These are phyloP conservation scores for Adelognathus sp. DNA, from an alignment of 2,888 invertebrate genomes.

Conservation along the genomic window DNA sequence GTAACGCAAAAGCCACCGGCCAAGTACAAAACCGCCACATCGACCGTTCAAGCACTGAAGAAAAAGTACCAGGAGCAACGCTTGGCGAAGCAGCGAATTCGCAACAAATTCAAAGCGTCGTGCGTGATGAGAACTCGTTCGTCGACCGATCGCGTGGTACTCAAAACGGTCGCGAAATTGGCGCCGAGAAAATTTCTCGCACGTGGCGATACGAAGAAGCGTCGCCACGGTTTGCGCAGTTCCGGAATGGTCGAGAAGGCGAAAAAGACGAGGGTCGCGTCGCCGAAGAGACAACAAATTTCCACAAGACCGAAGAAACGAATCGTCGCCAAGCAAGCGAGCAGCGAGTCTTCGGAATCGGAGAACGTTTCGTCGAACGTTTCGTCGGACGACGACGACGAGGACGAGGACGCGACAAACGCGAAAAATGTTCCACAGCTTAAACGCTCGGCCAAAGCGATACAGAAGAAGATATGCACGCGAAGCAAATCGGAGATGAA, in stretches of 20 bases:
- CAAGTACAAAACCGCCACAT: slow-evolving; percentile 74
- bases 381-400: too few species aligned
- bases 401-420: slow-evolving; percentile 54
- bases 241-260: slow-evolving; percentile 59
- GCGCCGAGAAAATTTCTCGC: slow-evolving; percentile 68
- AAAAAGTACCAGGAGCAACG: slow-evolving; percentile 85
- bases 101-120: slow-evolving; percentile 74
- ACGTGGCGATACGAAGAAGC: slow-evolving; percentile 55
- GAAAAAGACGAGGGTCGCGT: slow-evolving; percentile 49
- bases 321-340: slow-evolving; percentile 59
- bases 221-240: slow-evolving; percentile 75
- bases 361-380: slow-evolving; percentile 60
- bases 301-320: slow-evolving; percentile 68
- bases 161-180: slow-evolving; percentile 76
- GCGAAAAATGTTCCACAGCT: slow-evolving; percentile 46
- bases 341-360: slow-evolving; percentile 62
- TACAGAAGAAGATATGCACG: slow-evolving; percentile 72
- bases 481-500: slow-evolving; percentile 76
- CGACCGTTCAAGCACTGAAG: slow-evolving; percentile 83
- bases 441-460: slow-evolving; percentile 59
- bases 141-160: slow-evolving; percentile 73
- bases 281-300: slow-evolving; percentile 61
- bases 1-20: slow-evolving; percentile 68
- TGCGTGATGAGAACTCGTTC: slow-evolving; percentile 82
- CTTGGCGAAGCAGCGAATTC: slow-evolving; percentile 82